phyloP scores from a whole-genome alignment of 2,113 vertebrate genomes.

The Aphyosemion australe region DNA sequence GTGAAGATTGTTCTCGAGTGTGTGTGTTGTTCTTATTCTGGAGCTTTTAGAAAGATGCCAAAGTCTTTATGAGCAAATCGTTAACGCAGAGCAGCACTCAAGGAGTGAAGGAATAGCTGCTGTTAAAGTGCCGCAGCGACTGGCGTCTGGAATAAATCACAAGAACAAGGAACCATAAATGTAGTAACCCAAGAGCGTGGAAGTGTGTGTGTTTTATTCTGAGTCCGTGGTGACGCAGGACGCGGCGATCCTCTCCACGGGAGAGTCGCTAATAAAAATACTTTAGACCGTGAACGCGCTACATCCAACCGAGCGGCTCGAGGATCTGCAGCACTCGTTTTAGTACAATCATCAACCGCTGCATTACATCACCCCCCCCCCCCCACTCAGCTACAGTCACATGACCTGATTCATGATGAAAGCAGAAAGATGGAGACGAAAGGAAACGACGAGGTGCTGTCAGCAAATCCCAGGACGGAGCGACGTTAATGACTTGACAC shows the following conservation, averaged over 20 bases:
- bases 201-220: constrained; percentile 27
- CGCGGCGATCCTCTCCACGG: constrained; percentile 67
- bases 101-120: constrained; percentile 59
- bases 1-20: constrained; percentile 30
- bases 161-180: constrained; percentile 64
- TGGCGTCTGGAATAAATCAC: constrained; percentile 72
- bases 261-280: constrained; percentile 53
- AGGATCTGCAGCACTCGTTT: constrained; percentile 62
- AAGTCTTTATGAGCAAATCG: constrained; percentile 67
- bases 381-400: constrained; percentile 32
- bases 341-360: constrained; percentile 62
- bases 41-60: constrained; percentile 48
- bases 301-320: constrained; percentile 34
- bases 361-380: constrained; percentile 32
- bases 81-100: constrained; percentile 69
- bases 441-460: background rate
- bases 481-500: background rate
- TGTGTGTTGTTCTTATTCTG: constrained; percentile 21
- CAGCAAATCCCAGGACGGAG: constrained; percentile 18
- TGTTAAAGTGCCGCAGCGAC: constrained; percentile 68
- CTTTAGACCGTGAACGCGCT: constrained; percentile 33
- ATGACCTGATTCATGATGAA: constrained; percentile 25
- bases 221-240: constrained; percentile 36
- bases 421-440: constrained; percentile 5
- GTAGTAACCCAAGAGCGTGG: constrained; percentile 54